phyloP scores from a whole-genome alignment of 2,113 vertebrate species.

The Hucho hucho region DNA sequence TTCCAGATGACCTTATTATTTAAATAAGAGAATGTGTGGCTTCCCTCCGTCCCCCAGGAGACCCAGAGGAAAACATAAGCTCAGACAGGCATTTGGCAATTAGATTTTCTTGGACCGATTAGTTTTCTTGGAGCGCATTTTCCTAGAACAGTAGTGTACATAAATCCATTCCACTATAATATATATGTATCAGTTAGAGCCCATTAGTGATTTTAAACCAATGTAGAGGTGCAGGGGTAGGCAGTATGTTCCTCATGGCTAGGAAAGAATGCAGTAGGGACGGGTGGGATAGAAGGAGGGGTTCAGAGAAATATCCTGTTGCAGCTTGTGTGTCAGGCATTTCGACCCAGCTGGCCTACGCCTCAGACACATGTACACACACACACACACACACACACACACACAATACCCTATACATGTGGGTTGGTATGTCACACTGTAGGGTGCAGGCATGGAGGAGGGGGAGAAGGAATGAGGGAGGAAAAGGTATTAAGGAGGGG shows the following conservation, averaged over 20 bases:
- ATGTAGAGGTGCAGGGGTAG: neutral
- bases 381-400: constrained; percentile 28
- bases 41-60: too few species aligned
- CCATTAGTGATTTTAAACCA: constrained; percentile 27
- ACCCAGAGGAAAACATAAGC: too few species aligned
- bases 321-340: constrained; percentile 21
- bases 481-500: too few species aligned
- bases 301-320: constrained; percentile 50
- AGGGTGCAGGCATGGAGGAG: constrained; percentile 17
- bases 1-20: too few species aligned
- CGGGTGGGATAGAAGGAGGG: constrained; percentile 1
- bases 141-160: too few species aligned
- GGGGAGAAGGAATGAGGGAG: neutral
- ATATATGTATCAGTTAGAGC: too few species aligned
- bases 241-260: constrained; percentile 23
- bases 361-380: constrained; percentile 24
- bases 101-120: too few species aligned
- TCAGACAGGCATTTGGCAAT: too few species aligned
- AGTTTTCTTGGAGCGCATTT: too few species aligned
- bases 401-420: constrained; percentile 31
- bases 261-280: constrained; percentile 33
- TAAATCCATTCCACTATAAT: too few species aligned
- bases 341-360: constrained; percentile 46
- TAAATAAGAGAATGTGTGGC: too few species aligned
- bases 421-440: constrained; percentile 26